Conservation (phyloP, 2,888 invertebrate genomes). For the Cyclophora albipunctata region DNA sequence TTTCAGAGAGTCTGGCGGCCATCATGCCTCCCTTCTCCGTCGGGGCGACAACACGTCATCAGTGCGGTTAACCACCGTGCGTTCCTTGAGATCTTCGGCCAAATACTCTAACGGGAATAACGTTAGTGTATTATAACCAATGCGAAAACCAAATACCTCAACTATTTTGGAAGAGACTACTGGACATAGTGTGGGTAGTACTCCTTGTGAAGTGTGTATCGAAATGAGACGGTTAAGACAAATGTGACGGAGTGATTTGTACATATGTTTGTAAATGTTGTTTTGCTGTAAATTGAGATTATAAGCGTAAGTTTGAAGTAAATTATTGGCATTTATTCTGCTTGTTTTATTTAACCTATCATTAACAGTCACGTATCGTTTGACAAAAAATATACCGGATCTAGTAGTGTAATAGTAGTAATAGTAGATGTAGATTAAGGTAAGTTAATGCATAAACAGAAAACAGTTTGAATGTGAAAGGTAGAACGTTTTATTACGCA, state of each 20-base stretch:
- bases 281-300: neutral
- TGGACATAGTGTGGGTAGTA: slow-evolving; percentile 21
- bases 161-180: slow-evolving; percentile 26
- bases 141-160: slow-evolving; percentile 18
- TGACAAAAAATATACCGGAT: too few relatives aligned
- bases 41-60: slow-evolving; percentile 63
- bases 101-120: slow-evolving; percentile 62
- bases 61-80: slow-evolving; percentile 53
- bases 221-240: slow-evolving; percentile 27
- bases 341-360: too few relatives aligned
- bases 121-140: slow-evolving; percentile 56
- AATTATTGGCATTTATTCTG: neutral
- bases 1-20: slow-evolving; percentile 60
- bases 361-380: too few relatives aligned
- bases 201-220: slow-evolving; percentile 34
- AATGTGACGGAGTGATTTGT: slow-evolving; percentile 17
- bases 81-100: slow-evolving; percentile 53
- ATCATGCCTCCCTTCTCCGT: slow-evolving; percentile 55
- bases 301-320: neutral
- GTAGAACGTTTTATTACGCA: too few relatives aligned
- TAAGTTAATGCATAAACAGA: too few relatives aligned
- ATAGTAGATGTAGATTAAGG: too few relatives aligned
- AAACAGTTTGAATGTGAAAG: too few relatives aligned
- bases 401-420: too few relatives aligned
- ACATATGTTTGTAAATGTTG: slow-evolving; percentile 7